Percentiles rank a stretch among this genome's conserved stretches.
These are phyloP conservation scores for Aphrophora alni DNA, from an alignment of 2,888 invertebrate genomes.

Conservation along the genomic window DNA sequence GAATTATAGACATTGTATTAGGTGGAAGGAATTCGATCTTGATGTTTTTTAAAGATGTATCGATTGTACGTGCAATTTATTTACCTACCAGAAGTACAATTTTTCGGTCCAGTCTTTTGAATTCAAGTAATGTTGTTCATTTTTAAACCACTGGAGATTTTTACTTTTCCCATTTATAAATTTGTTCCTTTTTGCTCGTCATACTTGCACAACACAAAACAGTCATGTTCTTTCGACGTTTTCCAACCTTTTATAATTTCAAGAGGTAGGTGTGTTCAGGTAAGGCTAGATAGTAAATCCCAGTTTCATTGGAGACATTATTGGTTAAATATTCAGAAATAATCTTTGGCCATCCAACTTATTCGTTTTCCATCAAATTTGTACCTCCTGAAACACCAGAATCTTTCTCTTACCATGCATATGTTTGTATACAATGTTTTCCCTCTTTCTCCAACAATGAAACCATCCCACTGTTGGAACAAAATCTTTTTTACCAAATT, in stretches of 20 bases:
- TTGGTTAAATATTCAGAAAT: neutral
- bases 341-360: conserved; percentile 7
- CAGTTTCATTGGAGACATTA: neutral
- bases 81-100: no score
- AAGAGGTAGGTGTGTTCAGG: neutral
- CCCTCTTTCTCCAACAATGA: neutral
- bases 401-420: neutral
- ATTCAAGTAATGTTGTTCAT: neutral
- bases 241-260: neutral
- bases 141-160: neutral
- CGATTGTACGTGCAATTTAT: no score
- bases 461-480: neutral
- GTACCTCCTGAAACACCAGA: neutral
- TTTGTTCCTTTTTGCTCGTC: neutral
- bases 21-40: no score
- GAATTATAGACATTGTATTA: no score
- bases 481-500: neutral
- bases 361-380: neutral
- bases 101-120: no score
- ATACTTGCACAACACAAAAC: neutral
- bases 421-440: neutral
- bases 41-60: no score
- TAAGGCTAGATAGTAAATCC: neutral
- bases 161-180: neutral
- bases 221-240: neutral